Conservation (phyloP, 2,888 invertebrate species). For the Macrosoma leucophasiata region DNA sequence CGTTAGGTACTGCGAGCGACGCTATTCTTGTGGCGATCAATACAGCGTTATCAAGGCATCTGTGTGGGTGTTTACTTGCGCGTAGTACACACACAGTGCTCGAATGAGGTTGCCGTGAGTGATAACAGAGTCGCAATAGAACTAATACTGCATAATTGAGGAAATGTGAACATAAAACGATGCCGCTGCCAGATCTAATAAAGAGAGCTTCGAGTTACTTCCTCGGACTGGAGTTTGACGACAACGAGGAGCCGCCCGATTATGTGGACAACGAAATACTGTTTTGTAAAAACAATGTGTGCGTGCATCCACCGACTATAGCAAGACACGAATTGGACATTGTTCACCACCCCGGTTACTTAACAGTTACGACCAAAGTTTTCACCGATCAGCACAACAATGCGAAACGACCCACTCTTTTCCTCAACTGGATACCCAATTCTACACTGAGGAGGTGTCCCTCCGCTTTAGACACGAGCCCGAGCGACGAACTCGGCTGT, state of each 20-base stretch:
- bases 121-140: slow-evolving; percentile 36
- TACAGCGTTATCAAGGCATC: slow-evolving; percentile 64
- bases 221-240: slow-evolving; percentile 80
- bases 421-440: slow-evolving; percentile 97
- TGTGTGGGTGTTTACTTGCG: slow-evolving; percentile 69
- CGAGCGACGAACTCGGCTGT: slow-evolving; percentile 57
- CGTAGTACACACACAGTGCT: slow-evolving; percentile 58
- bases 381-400: slow-evolving; percentile 86
- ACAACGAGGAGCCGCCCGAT: slow-evolving; percentile 74
- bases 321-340: slow-evolving; percentile 88
- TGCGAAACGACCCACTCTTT: slow-evolving; percentile 85
- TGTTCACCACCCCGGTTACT: slow-evolving; percentile 93
- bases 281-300: slow-evolving; percentile 97
- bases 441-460: slow-evolving; percentile 91
- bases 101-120: slow-evolving; percentile 54
- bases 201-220: slow-evolving; percentile 88
- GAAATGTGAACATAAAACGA: slow-evolving; percentile 70
- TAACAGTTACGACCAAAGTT: slow-evolving; percentile 91
- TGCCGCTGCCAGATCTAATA: slow-evolving; percentile 86
- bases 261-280: slow-evolving; percentile 90
- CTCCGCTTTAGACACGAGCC: slow-evolving; percentile 79
- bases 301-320: slow-evolving; percentile 94
- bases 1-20: slow-evolving; percentile 24
- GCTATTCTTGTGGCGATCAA: slow-evolving; percentile 59
- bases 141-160: slow-evolving; percentile 30